Evolutionary conservation across 2,797 vertebrate genomes (phyloP), one percentile per base, ranked within the genome.

Genomic region (Microctenopoma lineatum): DNA sequence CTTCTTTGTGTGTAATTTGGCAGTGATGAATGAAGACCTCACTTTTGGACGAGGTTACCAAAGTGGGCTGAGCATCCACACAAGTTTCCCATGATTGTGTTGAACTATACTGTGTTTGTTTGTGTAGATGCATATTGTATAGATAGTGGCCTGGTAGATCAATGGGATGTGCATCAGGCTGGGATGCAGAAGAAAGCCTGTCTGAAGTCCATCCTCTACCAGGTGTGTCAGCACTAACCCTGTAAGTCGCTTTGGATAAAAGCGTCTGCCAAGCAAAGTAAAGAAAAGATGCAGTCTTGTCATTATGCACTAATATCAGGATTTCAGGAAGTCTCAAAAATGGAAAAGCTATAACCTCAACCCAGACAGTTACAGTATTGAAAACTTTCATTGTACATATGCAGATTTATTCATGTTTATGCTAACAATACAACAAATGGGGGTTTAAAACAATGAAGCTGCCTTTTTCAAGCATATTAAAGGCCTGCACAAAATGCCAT

Each of bases 401-500:
- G 34, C 15, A 73, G 27, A 59, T 59, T 4, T 48, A 29, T 62
- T 60, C 8, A 48, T 59, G 0, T 0, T 2, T 29, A 21, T 57
- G 16, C 27, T 54, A 34, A 72, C 36, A 71, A 45, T 58, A 42
- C 10, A 79, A 56, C 54, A 80, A 62, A 69, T 14, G 66, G 55
- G 18, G 29, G 57, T 44, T 65, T 73, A 66, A 77, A 84, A 73
- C 61, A 76, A 64, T 59, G 77, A 62, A 59, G 52, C 66, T 77
- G 73, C 44, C 61, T 84, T 59, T 64, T 84, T 85, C 42, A 56
- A 77, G 64, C 58, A 1, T 45, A 71, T 77, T 81, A 87, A 90
- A 88, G 80, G 80, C 76, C 84, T 84, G 63, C 66, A 8, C 45
- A 66, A 87, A 93, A 93, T 93, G 89, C 77, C 91, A 93, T 76